These are phyloP conservation scores for Melipona beecheii DNA, from an alignment of 2,888 invertebrate genomes.

Conservation along the genomic window DNA sequence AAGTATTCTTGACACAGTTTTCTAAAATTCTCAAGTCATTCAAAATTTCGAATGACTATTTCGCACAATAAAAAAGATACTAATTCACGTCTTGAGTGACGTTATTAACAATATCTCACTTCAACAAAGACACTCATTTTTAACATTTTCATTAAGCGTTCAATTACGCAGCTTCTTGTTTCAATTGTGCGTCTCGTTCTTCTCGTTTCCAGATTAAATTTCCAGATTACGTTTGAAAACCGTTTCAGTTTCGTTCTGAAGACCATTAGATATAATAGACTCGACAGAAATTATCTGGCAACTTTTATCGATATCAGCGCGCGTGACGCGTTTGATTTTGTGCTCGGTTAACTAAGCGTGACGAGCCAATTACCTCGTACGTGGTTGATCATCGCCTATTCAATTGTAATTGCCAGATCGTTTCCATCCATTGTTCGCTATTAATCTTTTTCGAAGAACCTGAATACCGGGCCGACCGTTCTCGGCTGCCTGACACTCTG, in stretches of 20 bases:
- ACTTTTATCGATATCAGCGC: slow-evolving; percentile 44
- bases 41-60: background rate
- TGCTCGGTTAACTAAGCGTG: slow-evolving; percentile 45
- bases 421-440: slow-evolving; percentile 2
- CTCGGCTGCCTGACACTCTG: background rate
- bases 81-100: background rate
- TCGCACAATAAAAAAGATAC: too few species aligned
- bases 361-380: slow-evolving; percentile 42
- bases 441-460: slow-evolving; percentile 7
- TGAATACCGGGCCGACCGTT: background rate
- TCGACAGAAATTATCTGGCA: background rate
- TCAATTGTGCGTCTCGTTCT: background rate
- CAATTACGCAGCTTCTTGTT: background rate
- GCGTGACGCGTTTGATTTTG: slow-evolving; percentile 14
- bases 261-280: background rate
- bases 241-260: background rate
- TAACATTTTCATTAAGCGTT: background rate
- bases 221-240: background rate
- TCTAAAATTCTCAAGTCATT: too few species aligned
- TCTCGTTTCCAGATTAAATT: background rate
- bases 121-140: background rate
- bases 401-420: slow-evolving; percentile 37
- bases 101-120: background rate
- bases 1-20: too few species aligned
- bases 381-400: slow-evolving; percentile 41